phyloP scores from a whole-genome alignment of 2,888 invertebrate species.

The Cerastoderma edule region DNA sequence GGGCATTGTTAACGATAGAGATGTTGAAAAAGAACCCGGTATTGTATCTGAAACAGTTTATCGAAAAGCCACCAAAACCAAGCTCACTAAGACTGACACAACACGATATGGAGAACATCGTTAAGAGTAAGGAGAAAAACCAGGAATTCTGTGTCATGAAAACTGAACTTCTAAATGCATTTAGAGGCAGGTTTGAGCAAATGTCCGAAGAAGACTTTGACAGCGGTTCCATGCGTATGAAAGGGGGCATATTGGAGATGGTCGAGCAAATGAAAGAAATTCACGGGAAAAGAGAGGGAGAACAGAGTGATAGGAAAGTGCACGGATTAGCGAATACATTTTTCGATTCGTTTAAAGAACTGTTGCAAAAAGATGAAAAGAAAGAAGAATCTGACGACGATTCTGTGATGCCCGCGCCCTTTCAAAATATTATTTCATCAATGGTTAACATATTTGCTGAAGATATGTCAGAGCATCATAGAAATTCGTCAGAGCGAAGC shows the following conservation, averaged over 20 bases:
- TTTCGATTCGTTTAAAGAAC: slow-evolving; percentile 2
- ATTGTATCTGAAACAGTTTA: neutral
- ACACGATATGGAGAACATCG: neutral
- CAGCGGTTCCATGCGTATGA: neutral
- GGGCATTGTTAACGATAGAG: neutral
- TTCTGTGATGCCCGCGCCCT: neutral
- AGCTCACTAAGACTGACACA: neutral
- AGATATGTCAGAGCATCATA: no score
- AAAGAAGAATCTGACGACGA: neutral
- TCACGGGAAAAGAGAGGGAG: neutral
- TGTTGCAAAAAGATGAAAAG: neutral
- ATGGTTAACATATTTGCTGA: no score
- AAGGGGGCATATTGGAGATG: neutral
- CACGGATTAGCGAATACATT: neutral
- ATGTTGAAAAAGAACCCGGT: neutral
- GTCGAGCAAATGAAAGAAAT: neutral
- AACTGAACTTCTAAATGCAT: neutral
- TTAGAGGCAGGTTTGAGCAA: neutral
- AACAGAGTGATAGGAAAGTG: neutral
- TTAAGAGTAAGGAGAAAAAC: neutral
- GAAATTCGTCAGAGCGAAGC: no score
- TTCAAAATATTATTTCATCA: neutral
- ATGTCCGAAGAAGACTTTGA: neutral
- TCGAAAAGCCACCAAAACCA: neutral
- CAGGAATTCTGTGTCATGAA: neutral